Evolutionary conservation across 1,140 invertebrate species (phyloP), one percentile per base, ranked within the genome.

Genomic region (Tetramorium simillimum): DNA sequence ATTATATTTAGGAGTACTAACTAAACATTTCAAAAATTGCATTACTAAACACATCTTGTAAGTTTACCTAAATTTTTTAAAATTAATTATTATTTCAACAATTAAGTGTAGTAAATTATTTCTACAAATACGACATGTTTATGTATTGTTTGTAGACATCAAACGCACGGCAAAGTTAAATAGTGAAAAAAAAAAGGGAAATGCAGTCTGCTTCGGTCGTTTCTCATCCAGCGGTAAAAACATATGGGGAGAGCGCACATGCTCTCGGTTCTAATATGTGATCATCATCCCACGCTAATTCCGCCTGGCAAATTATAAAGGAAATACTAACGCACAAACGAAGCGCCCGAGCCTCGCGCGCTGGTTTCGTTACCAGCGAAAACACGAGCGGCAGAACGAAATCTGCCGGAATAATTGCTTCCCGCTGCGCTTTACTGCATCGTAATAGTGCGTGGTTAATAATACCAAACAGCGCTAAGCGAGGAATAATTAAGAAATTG

Each of bases 401-500:
- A 51, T 81, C 63, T 24, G 49, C 21, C 9, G 70, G 58, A 75
- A 86, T 82, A 90, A 89, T 90, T 82, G 82, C 72, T 81, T 84
- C 78, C 58, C 33, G 88, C 84, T 72, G 70, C 84, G 63, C 33
- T 88, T 87, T 90, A 86, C 69, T 86, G 58, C 77, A 9, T 77
- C 53, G 70, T 82, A 88, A 90, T 89, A 67, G 87, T 46, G 49
- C 53, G 67, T 76, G 51, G 77, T 84, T 82, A 78, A 65, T 58
- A 60, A 78, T 40, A 84, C 62, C 75, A 88, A 89, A 75, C 65
- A 84, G 75, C 88, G 82, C 84, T 81, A 69, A 91, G 89, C 85
- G 75, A 58, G 72, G 77, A 89, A 89, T 86, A 92, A 90, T 89
- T 77, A 88, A 84, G 88, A 81, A 76, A 65, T 88, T 70, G 82